Conservation (phyloP, 2,888 invertebrate species). For the Stenichneumon culpator region DNA sequence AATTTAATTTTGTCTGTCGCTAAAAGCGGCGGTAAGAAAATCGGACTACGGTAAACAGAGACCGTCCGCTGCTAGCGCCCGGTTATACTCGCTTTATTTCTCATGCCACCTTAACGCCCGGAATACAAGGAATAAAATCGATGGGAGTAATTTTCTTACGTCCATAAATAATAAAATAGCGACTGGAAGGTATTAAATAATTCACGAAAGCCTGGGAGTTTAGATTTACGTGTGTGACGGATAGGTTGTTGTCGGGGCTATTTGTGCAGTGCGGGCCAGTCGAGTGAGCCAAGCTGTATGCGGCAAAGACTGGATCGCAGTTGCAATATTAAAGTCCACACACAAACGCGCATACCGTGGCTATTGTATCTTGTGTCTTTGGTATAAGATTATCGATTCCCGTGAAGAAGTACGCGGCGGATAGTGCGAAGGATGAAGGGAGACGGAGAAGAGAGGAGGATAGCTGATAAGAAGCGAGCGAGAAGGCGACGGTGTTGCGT, state of each 20-base stretch:
- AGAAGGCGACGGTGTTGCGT: constrained; percentile 62
- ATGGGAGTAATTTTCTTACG: constrained; percentile 50
- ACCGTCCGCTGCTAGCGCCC: not conserved
- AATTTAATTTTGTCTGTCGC: not conserved
- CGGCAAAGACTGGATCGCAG: not conserved
- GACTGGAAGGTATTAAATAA: constrained; percentile 51
- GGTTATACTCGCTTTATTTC: constrained; percentile 2
- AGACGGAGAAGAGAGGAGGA: constrained; percentile 21
- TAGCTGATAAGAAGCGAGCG: constrained; percentile 23
- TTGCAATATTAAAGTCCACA: not conserved
- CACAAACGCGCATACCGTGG: constrained; percentile 2
- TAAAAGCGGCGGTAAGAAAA: not conserved
- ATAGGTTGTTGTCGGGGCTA: constrained; percentile 49
- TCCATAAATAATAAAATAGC: constrained; percentile 63
- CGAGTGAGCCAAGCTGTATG: constrained; percentile 14
- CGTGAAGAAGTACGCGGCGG: constrained; percentile 31
- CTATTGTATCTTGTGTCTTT: constrained; percentile 12
- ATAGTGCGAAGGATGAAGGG: constrained; percentile 6
- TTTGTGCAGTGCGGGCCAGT: constrained; percentile 13
- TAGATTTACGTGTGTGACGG: constrained; percentile 56
- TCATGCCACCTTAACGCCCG: not conserved
- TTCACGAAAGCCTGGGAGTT: constrained; percentile 56
- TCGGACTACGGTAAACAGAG: not conserved
- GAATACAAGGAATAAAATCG: constrained; percentile 52
- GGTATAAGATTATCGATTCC: constrained; percentile 59